Base-by-base conservation (phyloP, 2,113 vertebrate genomes). In the Hystrix brachyura region DNA sequence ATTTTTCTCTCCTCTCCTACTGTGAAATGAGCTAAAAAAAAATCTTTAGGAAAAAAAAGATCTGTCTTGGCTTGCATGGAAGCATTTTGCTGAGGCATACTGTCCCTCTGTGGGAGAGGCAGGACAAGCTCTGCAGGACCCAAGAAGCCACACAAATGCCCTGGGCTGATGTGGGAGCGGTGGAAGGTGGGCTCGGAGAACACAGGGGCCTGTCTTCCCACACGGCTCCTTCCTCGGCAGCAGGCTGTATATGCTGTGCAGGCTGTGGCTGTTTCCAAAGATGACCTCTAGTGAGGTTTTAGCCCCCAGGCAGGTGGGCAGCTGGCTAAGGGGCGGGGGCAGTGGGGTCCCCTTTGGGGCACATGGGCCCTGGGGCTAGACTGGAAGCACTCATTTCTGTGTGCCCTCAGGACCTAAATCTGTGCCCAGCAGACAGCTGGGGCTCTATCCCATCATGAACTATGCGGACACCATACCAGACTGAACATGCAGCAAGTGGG, bases 1-100 rank as follows among this genome's bases (percentile, higher is more conserved):
- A 67, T 71, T 93, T 55, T 80, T 55, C n/a, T 67, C 53, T 83
- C 48, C 57, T 87, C 62, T 93, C 80, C 91, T 85, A 46, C 85
- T 88, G 79, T 74, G 93, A 95, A 93, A 87, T 18, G 53, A 91
- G 87, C 79, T 95, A 53, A 84, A 92, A 96, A 88, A 46, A 87
- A 94, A 85, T 6, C 51, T 48, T 93, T 14, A 21, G 90, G 51
- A 29, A 32, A 1, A 92, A 85, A 57, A 71, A 67, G 60, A 51
- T 48, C 5, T 10, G n/a, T 69, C 67, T 71, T 94, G 84, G 46
- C 87, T 83, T 92, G 53, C 55, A 96, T 0, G 59, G n/a, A 67
- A 81, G 53, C 82, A 96, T 94, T 69, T 55, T 71, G 74, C n/a
- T 43, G 32, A 57, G 13, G 67, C 60, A 25, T 2, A 53, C 25